Percentiles rank a stretch among this genome's conserved stretches.
These are phyloP conservation scores for Nothoprocta pentlandii DNA, from an alignment of 2,113 vertebrate genomes.

Conservation along the genomic window DNA sequence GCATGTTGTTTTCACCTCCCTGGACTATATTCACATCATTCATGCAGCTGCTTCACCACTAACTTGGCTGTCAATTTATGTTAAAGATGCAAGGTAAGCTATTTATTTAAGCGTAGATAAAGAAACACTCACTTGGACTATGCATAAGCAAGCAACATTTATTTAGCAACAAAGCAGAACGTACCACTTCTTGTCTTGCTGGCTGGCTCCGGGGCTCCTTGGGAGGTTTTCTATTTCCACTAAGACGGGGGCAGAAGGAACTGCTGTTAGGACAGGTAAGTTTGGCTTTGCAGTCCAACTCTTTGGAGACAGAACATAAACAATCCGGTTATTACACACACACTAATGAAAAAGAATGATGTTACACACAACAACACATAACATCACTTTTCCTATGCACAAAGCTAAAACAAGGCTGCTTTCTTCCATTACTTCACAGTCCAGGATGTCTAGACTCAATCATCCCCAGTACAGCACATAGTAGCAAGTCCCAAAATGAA, in stretches of 20 bases:
- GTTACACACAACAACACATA: not conserved
- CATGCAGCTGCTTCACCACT: not conserved
- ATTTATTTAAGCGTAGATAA: conserved; percentile 57
- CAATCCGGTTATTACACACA: conserved; percentile 1
- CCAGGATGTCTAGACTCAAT: not conserved
- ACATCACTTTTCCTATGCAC: not conserved
- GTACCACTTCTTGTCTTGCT: conserved; percentile 89
- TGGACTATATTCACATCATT: not conserved
- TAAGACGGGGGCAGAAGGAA: conserved; percentile 79
- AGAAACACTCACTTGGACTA: conserved; percentile 8
- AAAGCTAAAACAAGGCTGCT: not conserved
- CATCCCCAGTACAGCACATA: not conserved
- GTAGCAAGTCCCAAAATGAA: not conserved
- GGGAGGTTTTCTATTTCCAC: conserved; percentile 90
- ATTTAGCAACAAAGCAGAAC: conserved; percentile 58
- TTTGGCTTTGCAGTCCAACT: conserved; percentile 72
- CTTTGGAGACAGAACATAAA: conserved; percentile 77
- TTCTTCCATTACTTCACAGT: not conserved
- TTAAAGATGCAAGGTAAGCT: conserved; percentile 43
- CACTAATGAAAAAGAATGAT: not conserved
- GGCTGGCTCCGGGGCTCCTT: conserved; percentile 82
- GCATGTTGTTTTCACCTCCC: not conserved
- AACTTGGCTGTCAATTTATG: not conserved
- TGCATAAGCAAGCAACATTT: conserved; percentile 13
- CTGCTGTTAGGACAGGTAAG: conserved; percentile 49